Evolutionary conservation across 2,888 invertebrate genomes (phyloP).

Genomic region (Omphaloscelis lunosa): DNA sequence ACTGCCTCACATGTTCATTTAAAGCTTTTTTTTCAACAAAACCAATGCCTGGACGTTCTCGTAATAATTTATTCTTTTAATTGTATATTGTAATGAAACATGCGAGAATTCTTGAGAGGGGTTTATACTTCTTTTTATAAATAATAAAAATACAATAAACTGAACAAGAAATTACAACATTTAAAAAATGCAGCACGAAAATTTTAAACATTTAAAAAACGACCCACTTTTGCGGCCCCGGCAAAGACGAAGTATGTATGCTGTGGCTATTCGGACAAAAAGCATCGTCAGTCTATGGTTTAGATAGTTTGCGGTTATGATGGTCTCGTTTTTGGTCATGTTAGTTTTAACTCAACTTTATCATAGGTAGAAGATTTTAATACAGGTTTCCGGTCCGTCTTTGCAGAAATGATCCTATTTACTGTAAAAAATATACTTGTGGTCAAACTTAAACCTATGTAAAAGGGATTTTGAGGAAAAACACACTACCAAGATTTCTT

Average conservation of each 20-base stretch:
- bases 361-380: conserved; percentile 9
- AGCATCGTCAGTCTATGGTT: conserved; percentile 6
- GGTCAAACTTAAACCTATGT: neutral
- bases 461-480: neutral
- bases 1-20: conserved; percentile 41
- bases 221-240: conserved; percentile 6
- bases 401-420: neutral
- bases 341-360: conserved; percentile 21
- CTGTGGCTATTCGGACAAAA: conserved; percentile 22
- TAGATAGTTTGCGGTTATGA: conserved; percentile 30
- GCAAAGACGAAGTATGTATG: conserved; percentile 22
- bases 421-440: neutral
- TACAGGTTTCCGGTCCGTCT: neutral
- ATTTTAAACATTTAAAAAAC: too few relatives aligned
- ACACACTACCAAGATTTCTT: neutral
- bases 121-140: neutral
- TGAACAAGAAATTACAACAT: neutral
- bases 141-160: neutral
- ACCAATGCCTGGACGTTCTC: conserved; percentile 1
- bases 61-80: neutral
- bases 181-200: neutral
- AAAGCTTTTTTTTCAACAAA: conserved; percentile 11
- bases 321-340: conserved; percentile 31
- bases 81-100: neutral
- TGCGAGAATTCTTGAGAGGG: neutral